These are phyloP conservation scores for Siderastrea siderea DNA, from an alignment of 92 coral and sea anemone genomes.

Conservation along the genomic window DNA sequence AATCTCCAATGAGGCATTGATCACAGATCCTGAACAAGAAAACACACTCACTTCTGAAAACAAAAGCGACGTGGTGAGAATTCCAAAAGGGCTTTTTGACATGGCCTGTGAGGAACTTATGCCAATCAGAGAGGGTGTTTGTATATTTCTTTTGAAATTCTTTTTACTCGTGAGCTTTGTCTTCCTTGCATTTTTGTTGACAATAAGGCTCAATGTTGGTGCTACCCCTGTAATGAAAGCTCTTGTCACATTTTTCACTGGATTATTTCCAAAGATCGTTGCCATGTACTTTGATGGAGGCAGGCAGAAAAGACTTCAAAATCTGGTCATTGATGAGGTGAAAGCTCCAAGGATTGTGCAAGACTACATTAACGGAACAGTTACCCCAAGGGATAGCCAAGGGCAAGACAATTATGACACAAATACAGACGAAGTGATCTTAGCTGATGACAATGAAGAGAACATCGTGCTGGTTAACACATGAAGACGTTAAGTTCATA, in stretches of 20 bases:
- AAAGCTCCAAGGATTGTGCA: not conserved
- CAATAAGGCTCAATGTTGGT: not conserved
- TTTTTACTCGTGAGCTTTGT: not conserved
- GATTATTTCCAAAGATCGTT: constrained; percentile 22
- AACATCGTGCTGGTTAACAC: not conserved
- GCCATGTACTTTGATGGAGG: not conserved
- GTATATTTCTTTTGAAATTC: constrained; percentile 9
- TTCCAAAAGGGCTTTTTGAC: constrained; percentile 18
- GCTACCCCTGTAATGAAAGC: not conserved
- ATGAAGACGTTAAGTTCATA: not conserved
- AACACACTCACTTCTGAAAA: not conserved
- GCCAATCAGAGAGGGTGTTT: constrained; percentile 10
- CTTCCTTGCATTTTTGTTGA: not conserved
- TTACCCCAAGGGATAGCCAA: not conserved
- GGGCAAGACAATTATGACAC: not conserved
- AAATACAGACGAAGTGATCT: not conserved
- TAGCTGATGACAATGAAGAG: not conserved
- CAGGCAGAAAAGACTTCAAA: not conserved
- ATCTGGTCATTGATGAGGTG: not conserved
- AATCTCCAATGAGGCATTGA: not conserved
- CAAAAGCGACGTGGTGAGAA: not conserved
- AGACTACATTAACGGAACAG: not conserved
- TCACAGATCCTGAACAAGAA: not conserved
- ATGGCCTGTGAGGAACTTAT: constrained; percentile 22
- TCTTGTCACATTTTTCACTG: not conserved